Conservation (phyloP, 2,888 invertebrate species). For the Ochropleura leucogaster region DNA sequence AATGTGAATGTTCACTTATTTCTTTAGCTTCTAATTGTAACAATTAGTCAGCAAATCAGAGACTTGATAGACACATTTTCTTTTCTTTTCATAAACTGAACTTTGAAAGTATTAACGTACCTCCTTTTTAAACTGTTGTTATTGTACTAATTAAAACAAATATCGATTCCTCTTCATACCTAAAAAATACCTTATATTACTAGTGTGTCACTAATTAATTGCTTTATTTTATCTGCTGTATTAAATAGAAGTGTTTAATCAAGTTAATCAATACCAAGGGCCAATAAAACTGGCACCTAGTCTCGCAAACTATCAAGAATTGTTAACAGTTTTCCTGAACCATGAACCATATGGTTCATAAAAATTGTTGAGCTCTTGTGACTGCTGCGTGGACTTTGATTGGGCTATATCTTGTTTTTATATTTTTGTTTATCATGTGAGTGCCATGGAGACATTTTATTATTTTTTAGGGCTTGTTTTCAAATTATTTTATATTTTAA, state of each 20-base stretch:
- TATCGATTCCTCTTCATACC: no score
- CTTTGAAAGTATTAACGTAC: no score
- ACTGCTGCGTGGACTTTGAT: no score
- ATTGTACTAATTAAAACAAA: no score
- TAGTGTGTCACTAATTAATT: background rate
- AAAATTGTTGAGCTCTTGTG: background rate
- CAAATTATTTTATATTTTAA: background rate
- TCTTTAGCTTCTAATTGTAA: no score
- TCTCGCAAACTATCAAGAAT: background rate
- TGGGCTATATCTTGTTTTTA: no score
- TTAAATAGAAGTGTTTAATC: constrained; percentile 8
- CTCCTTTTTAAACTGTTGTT: background rate
- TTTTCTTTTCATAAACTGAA: no score
- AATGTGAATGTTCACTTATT: no score
- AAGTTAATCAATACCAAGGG: background rate
- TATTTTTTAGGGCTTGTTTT: background rate
- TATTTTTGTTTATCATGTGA: background rate
- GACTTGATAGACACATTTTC: no score
- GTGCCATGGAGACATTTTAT: background rate
- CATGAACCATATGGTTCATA: no score
- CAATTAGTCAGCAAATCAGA: no score
- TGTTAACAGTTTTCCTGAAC: background rate
- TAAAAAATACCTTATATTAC: background rate
- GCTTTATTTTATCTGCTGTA: background rate
- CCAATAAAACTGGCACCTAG: background rate